Evolutionary conservation across 2,797 vertebrate species (phyloP), one percentile per base, ranked within the genome.

Genomic region (Chrysocyon brachyurus): DNA sequence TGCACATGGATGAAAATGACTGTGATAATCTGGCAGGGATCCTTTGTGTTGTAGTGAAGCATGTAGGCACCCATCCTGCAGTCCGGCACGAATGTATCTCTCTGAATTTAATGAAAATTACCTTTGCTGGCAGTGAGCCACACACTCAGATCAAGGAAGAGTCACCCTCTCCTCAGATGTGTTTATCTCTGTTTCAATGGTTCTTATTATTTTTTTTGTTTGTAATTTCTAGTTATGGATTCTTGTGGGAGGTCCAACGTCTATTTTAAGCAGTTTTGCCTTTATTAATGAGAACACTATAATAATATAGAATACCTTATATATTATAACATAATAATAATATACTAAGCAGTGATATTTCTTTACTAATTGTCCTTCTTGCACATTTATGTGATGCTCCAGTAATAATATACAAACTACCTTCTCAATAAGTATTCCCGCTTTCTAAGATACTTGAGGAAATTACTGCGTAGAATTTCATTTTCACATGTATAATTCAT

Each of bases 91-190:
- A 10, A 49, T 57, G 36, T 12, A 2, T 49, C 68, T 82, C 59
- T 91, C 84, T 33, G 87, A 85, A n/a, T 64, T 86, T 79, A 78
- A 84, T 90, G 91, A 70, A 70, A 77, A 95, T 93, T 70, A 31
- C 94, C 83, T 91, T 81, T 49, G 33, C 86, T 85, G 70, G 68
- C 14, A 85, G 14, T 3, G 10, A 87, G 70, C 64, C 81, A 75
- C 31, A 63, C 22, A 9, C 40, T 79, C 31, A 33, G 46, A 68
- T 61, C 40, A 28, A 52, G 33, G 33, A 33, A 40, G 36, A 57
- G 46, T 59, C 85, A 12, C 64, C n/a, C 4, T 84, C 40, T 68
- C 36, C 75, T 93, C 56, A 26, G 14, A 33, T 33, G 26, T 68
- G 46, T 61, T 61, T 92, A 83, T 56, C n/a, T 96, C 24, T 28